phyloP scores from a whole-genome alignment of 2,888 invertebrate genomes.

The Xestoiulus laeticollis region DNA sequence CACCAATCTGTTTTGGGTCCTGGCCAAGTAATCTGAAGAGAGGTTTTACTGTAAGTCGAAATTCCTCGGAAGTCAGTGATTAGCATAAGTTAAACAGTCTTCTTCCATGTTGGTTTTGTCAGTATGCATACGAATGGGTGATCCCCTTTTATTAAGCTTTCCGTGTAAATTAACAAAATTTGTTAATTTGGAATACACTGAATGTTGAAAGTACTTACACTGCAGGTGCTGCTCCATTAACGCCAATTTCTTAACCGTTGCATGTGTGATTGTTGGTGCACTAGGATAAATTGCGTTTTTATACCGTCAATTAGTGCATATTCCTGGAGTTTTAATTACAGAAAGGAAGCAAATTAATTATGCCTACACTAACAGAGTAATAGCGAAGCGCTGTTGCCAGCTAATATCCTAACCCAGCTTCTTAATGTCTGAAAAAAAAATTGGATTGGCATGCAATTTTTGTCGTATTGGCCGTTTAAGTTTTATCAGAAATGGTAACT shows the following conservation, averaged over 20 bases:
- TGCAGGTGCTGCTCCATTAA: background rate
- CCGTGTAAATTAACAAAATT: background rate
- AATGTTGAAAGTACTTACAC: background rate
- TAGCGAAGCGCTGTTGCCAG: background rate
- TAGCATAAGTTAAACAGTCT: background rate
- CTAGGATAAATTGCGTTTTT: background rate
- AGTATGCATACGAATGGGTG: background rate
- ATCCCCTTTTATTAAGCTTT: background rate
- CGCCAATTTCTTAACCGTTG: background rate
- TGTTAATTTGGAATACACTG: background rate
- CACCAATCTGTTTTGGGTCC: background rate
- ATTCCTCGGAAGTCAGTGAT: background rate
- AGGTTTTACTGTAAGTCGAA: background rate
- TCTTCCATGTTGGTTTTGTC: background rate
- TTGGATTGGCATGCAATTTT: too few relatives aligned
- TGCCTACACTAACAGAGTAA: background rate
- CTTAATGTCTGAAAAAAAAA: too few relatives aligned
- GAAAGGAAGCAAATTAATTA: background rate
- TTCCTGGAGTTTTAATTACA: background rate
- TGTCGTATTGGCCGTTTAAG: too few relatives aligned
- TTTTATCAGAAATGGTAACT: too few relatives aligned
- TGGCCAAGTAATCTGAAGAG: background rate
- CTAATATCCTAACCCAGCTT: background rate
- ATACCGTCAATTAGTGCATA: constrained; percentile 14
- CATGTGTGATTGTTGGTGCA: background rate